Evolutionary conservation across 2,888 invertebrate genomes (phyloP).

Genomic region (Agapostemon virescens): DNA sequence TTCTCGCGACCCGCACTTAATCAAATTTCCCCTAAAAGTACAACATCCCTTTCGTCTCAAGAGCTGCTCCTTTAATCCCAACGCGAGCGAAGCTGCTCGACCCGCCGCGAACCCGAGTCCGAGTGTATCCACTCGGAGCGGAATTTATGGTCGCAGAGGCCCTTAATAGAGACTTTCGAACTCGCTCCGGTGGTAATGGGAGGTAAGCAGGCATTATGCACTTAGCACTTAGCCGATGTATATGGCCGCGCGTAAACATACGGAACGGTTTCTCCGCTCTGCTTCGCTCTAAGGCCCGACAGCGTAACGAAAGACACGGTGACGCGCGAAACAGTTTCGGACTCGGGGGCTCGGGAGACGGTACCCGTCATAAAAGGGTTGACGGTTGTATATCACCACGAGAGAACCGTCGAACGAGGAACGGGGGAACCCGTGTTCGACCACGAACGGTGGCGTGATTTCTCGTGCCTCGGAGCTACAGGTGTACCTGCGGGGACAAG

Average conservation of each 20-base stretch:
- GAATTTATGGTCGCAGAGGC: constrained; percentile 48
- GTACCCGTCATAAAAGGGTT: constrained; percentile 68
- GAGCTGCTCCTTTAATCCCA: constrained; percentile 12
- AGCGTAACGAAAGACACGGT: constrained; percentile 49
- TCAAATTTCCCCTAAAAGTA: constrained; percentile 12
- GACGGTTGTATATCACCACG: constrained; percentile 69
- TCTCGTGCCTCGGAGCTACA: constrained; percentile 60
- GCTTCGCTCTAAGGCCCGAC: neutral
- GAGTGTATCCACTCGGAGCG: constrained; percentile 20
- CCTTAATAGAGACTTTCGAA: constrained; percentile 58
- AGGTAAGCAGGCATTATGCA: constrained; percentile 46
- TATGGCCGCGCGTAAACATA: constrained; percentile 42
- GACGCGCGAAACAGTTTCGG: constrained; percentile 55
- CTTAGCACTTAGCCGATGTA: constrained; percentile 24
- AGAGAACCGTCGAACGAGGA: constrained; percentile 14
- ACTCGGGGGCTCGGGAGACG: constrained; percentile 31
- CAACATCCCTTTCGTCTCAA: neutral
- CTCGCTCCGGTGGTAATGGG: constrained; percentile 39
- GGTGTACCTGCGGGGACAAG: constrained; percentile 68
- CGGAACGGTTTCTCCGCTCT: constrained; percentile 18
- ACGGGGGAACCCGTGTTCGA: constrained; percentile 39
- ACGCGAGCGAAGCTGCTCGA: neutral
- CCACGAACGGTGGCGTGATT: constrained; percentile 55
- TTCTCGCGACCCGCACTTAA: neutral
- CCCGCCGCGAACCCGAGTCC: constrained; percentile 2